Evolutionary conservation across 2,113 vertebrate genomes (phyloP).

Genomic region (Strigops habroptila): DNA sequence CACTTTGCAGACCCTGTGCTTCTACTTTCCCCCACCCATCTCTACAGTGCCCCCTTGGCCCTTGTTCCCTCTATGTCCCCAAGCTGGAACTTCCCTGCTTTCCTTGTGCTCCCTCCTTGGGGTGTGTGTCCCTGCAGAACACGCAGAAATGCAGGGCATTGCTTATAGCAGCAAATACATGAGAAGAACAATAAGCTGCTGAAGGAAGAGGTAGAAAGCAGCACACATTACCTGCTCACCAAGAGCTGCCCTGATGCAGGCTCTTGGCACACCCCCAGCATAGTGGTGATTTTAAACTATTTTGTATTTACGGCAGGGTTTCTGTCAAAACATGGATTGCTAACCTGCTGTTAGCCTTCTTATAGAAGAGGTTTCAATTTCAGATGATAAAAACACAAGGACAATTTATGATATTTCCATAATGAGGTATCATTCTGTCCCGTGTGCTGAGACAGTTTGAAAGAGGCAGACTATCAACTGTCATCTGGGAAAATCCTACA

Average conservation of each 20-base stretch:
- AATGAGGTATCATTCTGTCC: neutral
- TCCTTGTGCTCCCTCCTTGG: rapidly evolving
- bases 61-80: neutral
- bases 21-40: neutral
- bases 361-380: neutral
- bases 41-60: neutral
- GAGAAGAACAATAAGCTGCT: neutral
- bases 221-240: neutral
- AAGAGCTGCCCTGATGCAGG: neutral
- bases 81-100: neutral
- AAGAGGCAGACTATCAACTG: neutral
- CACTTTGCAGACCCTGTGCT: neutral
- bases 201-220: neutral
- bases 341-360: neutral
- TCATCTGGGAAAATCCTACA: neutral
- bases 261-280: neutral
- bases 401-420: slow-evolving; percentile 8
- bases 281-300: neutral
- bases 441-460: neutral
- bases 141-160: neutral
- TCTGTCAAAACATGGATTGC: neutral
- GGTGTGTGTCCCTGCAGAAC: neutral
- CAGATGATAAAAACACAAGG: neutral
- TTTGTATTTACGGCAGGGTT: neutral
- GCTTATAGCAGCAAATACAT: neutral